Evolutionary conservation across 2,888 invertebrate species (phyloP).

Genomic region (Tetranychus piercei): DNA sequence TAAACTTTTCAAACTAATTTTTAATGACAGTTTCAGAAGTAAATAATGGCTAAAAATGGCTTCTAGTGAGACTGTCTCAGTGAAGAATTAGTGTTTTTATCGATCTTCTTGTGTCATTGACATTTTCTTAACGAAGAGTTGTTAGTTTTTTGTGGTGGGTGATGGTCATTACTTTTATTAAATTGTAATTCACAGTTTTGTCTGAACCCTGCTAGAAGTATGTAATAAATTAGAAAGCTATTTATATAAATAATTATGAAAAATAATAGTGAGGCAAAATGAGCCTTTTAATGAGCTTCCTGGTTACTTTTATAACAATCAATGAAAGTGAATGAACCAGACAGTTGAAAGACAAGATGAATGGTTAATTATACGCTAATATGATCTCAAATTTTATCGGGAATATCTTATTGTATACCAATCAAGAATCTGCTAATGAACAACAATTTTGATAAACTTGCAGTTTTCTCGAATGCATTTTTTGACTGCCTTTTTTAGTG

Average conservation of each 20-base stretch:
- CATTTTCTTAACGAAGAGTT: too few relatives aligned
- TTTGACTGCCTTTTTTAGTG: too few relatives aligned
- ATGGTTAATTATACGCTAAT: neutral
- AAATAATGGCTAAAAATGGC: too few relatives aligned
- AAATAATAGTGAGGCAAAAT: neutral
- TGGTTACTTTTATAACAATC: neutral
- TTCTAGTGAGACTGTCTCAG: too few relatives aligned
- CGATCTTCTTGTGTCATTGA: too few relatives aligned
- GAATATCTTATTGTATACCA: neutral
- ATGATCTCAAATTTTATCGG: neutral
- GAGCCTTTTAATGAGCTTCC: neutral
- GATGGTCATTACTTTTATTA: too few relatives aligned
- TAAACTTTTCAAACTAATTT: too few relatives aligned
- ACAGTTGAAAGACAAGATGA: neutral
- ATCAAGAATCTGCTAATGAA: neutral
- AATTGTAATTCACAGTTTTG: neutral
- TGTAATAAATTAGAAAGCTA: conserved; percentile 5
- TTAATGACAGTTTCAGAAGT: too few relatives aligned
- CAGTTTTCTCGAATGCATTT: too few relatives aligned
- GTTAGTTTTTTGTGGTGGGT: too few relatives aligned
- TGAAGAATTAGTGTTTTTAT: too few relatives aligned
- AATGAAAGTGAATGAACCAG: neutral
- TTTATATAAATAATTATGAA: neutral
- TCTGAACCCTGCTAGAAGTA: neutral
- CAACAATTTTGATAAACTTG: too few relatives aligned